phyloP scores from a whole-genome alignment of 2,888 invertebrate species.

The Erynnis tages region DNA sequence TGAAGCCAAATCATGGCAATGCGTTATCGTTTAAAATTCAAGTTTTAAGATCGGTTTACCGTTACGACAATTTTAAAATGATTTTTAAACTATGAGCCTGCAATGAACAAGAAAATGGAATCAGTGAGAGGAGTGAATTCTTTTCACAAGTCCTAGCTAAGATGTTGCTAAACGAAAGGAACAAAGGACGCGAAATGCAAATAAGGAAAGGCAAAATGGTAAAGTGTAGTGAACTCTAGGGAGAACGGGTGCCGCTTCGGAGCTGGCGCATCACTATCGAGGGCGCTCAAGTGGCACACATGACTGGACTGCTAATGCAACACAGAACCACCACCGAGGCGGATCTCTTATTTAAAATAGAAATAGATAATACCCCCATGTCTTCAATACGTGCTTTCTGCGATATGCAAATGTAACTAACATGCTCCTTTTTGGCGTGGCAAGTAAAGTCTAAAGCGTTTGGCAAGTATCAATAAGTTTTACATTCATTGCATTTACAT shows the following conservation, averaged over 20 bases:
- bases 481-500: no score
- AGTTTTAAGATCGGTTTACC: no score
- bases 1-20: no score
- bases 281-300: constrained; percentile 56
- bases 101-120: no score
- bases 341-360: constrained; percentile 39
- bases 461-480: no score
- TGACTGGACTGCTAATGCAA: constrained; percentile 61
- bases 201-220: constrained; percentile 17
- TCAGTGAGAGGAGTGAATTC: no score
- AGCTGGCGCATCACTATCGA: constrained; percentile 52
- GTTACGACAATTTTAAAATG: no score
- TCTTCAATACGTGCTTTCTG: constrained; percentile 28
- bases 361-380: constrained; percentile 28
- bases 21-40: no score
- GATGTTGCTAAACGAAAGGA: background rate
- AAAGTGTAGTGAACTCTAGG: constrained; percentile 25
- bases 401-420: constrained; percentile 18
- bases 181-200: background rate
- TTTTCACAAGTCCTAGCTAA: no score
- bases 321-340: constrained; percentile 44
- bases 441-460: no score
- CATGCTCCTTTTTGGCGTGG: background rate
- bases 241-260: constrained; percentile 19
- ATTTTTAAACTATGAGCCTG: no score